phyloP scores from a whole-genome alignment of 2,797 vertebrate species.

The Coregonus sp. region DNA sequence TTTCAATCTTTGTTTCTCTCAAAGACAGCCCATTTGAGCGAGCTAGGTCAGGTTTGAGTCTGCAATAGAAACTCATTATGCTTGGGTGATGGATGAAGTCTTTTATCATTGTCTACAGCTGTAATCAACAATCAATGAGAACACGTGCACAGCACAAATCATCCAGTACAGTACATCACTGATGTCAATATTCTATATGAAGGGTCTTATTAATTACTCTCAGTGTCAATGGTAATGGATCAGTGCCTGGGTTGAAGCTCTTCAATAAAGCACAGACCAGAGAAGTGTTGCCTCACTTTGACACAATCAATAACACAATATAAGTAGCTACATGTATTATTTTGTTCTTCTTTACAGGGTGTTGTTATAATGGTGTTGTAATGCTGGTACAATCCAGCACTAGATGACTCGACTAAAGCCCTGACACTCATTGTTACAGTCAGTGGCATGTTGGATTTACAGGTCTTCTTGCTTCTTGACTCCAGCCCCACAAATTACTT shows the following conservation, averaged over 20 bases:
- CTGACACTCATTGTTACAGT: background rate
- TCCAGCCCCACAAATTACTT: background rate
- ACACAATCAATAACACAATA: background rate
- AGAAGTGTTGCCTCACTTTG: background rate
- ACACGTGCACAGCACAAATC: slow-evolving; percentile 70
- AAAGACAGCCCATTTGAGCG: slow-evolving; percentile 56
- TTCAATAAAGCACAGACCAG: slow-evolving; percentile 12
- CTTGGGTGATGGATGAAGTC: slow-evolving; percentile 66
- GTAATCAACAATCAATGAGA: slow-evolving; percentile 76
- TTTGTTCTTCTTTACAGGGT: background rate
- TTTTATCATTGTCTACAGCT: slow-evolving; percentile 56
- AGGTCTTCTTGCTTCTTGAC: background rate
- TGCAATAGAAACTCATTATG: slow-evolving; percentile 71
- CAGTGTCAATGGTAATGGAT: slow-evolving; percentile 72
- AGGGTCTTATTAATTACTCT: slow-evolving; percentile 53
- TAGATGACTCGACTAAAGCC: background rate
- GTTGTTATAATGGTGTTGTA: background rate
- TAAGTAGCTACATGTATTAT: background rate
- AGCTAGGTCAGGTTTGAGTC: slow-evolving; percentile 50
- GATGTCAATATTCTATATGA: slow-evolving; percentile 70
- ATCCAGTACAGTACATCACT: slow-evolving; percentile 49
- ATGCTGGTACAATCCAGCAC: background rate
- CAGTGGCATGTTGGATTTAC: background rate
- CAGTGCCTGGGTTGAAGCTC: slow-evolving; percentile 54
- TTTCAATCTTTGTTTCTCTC: slow-evolving; percentile 67